Evolutionary conservation across 1,140 invertebrate species (phyloP), one percentile per base, ranked within the genome.

Genomic region (Telenomus remus): DNA sequence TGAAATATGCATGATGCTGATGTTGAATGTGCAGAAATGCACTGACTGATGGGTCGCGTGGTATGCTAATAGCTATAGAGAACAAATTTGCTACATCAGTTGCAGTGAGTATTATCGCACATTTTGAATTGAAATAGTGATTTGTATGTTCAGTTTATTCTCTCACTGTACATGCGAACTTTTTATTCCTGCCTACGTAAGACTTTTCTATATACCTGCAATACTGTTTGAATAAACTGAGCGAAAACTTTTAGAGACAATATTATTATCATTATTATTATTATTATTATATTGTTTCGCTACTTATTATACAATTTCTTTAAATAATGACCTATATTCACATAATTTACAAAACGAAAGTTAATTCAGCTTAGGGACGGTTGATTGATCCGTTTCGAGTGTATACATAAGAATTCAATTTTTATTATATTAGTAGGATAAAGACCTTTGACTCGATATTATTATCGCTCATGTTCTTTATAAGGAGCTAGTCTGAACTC

Each of bases 301-400:
- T 27, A 27, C 19, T 27, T 27, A 6, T 27, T 44, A 44, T 7
- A 8, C n/a, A 44, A 13, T 44, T 44, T 13, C 12, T 7, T 44
- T 13, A 12, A 44, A 43, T n/a, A 44, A 44, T 12, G 7, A 44
- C 7, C 8, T 12, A 13, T 66, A 73, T 73, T 73, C 70, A 66
- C 70, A 73, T 61, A 61, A 73, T 57, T 66, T 61, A 53, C 61
- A 16, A 10, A 61, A 56, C 70, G 70, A 73, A 73, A 65, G 70
- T 73, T 73, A 61, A 73, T 55, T 60, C 49, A 49, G 61, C 56
- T 44, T 66, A 73, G 66, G 49, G 49, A 65, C 61, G 35, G 46
- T 34, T 55, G 61, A 73, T 60, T 37, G 55, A 55, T 65, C 70
- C 10, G 19, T 27, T 33, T n/a, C n/a, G n/a, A n/a, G 42, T 19